Conservation (phyloP, 1,140 invertebrate species). For the Phthorimaea operculella region DNA sequence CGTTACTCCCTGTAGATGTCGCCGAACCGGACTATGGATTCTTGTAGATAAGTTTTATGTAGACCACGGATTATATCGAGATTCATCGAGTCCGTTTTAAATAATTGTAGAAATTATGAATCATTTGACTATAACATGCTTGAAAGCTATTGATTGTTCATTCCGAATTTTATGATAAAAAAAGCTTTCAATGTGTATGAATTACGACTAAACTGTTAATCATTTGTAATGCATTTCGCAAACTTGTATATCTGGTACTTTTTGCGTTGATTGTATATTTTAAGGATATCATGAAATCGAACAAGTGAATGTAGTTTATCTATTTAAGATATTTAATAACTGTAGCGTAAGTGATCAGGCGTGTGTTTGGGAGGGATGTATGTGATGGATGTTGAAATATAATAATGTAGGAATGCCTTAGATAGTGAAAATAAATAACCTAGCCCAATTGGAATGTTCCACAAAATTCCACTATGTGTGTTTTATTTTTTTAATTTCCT, state of each 20-base stretch:
- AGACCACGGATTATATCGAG: not conserved
- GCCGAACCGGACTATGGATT: not conserved
- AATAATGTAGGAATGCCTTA: not conserved
- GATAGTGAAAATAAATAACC: not conserved
- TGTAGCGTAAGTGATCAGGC: not conserved
- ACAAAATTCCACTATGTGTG: too few species aligned
- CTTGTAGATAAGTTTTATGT: not conserved
- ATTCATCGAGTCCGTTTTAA: not conserved
- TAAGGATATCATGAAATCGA: slow-evolving; percentile 48
- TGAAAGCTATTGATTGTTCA: slow-evolving; percentile 5
- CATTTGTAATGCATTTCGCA: slow-evolving; percentile 47
- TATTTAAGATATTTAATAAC: slow-evolving; percentile 7
- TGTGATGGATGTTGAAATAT: not conserved
- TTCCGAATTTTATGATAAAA: slow-evolving; percentile 9
- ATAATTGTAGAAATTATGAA: not conserved
- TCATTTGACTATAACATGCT: not conserved
- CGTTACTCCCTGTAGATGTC: not conserved
- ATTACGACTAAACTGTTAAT: not conserved
- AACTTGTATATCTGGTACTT: slow-evolving; percentile 30
- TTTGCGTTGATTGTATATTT: slow-evolving; percentile 48
- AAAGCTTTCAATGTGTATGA: slow-evolving; percentile 2
- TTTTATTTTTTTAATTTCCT: too few species aligned
- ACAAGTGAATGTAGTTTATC: slow-evolving; percentile 36
- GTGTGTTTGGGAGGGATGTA: not conserved
- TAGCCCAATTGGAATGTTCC: not conserved